Percentiles rank a stretch among this genome's conserved stretches.
Evolutionary conservation across 2,888 invertebrate species (phyloP).

Genomic region (Drosophila falleni): DNA sequence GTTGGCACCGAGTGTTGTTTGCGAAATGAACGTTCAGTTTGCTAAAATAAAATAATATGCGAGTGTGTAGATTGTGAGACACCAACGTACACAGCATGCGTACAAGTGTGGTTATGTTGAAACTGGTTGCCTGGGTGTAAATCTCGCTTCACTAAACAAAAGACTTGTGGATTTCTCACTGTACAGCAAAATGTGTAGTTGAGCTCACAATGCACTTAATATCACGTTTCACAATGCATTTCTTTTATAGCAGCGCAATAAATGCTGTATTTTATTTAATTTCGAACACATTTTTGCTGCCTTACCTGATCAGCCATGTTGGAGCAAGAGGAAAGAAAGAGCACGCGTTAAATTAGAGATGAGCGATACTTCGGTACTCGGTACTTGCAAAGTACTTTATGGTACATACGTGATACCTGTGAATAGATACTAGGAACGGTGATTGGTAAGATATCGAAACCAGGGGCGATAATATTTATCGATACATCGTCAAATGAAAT

Average conservation of each 20-base stretch:
- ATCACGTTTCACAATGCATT: constrained; percentile 10
- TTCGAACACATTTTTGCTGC: constrained; percentile 81
- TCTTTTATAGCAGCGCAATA: constrained; percentile 19
- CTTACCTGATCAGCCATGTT: constrained; percentile 94
- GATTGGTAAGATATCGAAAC: neutral
- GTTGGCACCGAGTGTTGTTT: constrained; percentile 98
- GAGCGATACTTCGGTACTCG: constrained; percentile 29
- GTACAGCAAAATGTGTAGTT: neutral
- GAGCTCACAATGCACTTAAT: constrained; percentile 25
- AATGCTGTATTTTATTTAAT: constrained; percentile 42
- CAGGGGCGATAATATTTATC: too few relatives aligned
- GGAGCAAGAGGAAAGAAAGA: constrained; percentile 86
- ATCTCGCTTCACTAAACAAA: constrained; percentile 18
- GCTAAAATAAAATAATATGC: constrained; percentile 85
- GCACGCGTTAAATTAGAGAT: constrained; percentile 57
- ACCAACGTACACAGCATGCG: constrained; percentile 59
- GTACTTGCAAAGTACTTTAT: constrained; percentile 27
- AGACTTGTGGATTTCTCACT: neutral
- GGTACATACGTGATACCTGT: neutral
- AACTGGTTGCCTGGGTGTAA: constrained; percentile 16
- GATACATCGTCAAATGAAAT: neutral
- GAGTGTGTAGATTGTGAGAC: constrained; percentile 48
- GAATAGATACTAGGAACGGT: neutral
- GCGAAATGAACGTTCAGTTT: constrained; percentile 98
- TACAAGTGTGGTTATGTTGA: constrained; percentile 76